Base-by-base conservation (phyloP, 92 coral and sea anemone species). In the Palythoa grandis region DNA sequence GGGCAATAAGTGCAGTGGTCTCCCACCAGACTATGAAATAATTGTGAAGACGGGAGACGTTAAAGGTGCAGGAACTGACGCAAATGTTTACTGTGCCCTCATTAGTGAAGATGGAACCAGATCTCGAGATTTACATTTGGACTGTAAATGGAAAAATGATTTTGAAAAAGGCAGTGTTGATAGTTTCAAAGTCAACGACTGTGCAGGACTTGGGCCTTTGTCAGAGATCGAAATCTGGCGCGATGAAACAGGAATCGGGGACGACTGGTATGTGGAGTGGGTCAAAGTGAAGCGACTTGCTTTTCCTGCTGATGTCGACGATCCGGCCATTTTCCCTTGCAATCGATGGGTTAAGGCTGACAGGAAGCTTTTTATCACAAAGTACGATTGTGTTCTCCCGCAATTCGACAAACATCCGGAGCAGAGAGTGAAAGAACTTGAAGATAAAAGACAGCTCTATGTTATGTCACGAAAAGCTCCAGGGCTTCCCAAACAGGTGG, bases 11-110 rank as follows among this genome's bases (percentile, higher is more conserved):
- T 97, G 99, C 56, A 93, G 94, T 78, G 80, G 93, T 79, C 76
- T 97, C 20, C 97, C 97, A 25, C 97, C 99, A 23, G 99, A 97
- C 70, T 95, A 91, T 70, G 99, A 97, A 85, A 90, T 97, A 35
- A 79, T 88, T 20, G 98, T 97, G 29, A 97, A 97, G 73, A 97
- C 99, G n/a, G 99, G 99, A 20, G 99, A 97, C 76, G 98, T 97
- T 1, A 97, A 97, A 72, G 99, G 99, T 0, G 99, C 99, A 15
- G 99, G 99, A 0, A 97, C 99, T 0, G 98, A 97, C 79, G 93
- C 99, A 3, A 97, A 97, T 73, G 99, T 97, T 47, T 97, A 92
- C 83, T 90, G 96, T 60, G 92, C 95, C 4, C 82, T 97, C 52
- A 68, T 90, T 52, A 91, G 90, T 86, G 95, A 91, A 68, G 92